A percentile compares a stretch with the other conserved stretches of the same genome.
phyloP scores from a whole-genome alignment of 2,797 vertebrate species.

The Enteromius fasciolatus region DNA sequence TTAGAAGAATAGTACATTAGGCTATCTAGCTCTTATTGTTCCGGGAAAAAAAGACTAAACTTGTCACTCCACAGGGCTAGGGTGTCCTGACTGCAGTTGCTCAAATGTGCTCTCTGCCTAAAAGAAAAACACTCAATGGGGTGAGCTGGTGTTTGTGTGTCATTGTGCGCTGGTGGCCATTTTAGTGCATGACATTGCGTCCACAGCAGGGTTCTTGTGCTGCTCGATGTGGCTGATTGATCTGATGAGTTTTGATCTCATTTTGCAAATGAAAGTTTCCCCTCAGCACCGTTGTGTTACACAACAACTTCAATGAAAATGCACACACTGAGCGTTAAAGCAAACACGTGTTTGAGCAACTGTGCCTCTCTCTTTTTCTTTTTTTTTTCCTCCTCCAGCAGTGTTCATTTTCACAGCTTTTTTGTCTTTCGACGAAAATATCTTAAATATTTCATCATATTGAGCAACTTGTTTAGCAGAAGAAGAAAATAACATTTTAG shows the following conservation, averaged over 20 bases:
- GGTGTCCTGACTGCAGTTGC: slow-evolving; percentile 52
- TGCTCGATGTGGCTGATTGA: slow-evolving; percentile 44
- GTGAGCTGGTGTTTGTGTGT: slow-evolving; percentile 16
- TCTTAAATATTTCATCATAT: background rate
- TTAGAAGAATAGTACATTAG: slow-evolving; percentile 62
- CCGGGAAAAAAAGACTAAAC: slow-evolving; percentile 56
- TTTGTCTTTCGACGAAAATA: background rate
- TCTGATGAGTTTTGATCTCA: slow-evolving; percentile 42
- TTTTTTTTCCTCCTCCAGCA: background rate
- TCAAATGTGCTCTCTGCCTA: slow-evolving; percentile 52
- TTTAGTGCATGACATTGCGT: slow-evolving; percentile 36
- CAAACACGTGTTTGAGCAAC: slow-evolving; percentile 13
- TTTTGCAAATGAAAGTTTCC: slow-evolving; percentile 41
- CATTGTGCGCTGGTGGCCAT: slow-evolving; percentile 33
- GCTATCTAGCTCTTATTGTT: slow-evolving; percentile 66
- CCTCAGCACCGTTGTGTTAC: slow-evolving; percentile 23
- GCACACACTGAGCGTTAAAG: slow-evolving; percentile 17
- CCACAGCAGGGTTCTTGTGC: slow-evolving; percentile 31
- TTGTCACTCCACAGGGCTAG: slow-evolving; percentile 48
- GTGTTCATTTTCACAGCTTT: background rate
- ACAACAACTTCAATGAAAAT: slow-evolving; percentile 28
- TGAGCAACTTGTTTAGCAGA: background rate
- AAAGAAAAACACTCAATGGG: slow-evolving; percentile 55
- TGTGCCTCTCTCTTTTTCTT: background rate
- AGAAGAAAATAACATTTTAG: background rate